A percentile compares a stretch with the other conserved stretches of the same genome.
These are phyloP conservation scores for Melangyna quadrimaculata DNA, from an alignment of 2,888 invertebrate species.

Conservation along the genomic window DNA sequence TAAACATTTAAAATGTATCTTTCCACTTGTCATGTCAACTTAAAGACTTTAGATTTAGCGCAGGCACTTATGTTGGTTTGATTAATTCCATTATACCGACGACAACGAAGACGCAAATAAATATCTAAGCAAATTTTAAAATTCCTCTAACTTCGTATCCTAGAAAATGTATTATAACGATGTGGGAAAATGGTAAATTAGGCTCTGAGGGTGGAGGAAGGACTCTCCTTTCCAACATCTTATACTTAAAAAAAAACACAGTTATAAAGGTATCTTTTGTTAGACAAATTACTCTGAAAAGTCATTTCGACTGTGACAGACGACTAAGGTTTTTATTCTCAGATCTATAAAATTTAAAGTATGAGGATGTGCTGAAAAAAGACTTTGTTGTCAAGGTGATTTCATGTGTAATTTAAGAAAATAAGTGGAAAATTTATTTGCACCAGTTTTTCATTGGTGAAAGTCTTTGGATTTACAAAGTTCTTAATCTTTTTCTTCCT, in stretches of 20 bases:
- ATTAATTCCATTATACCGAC: neutral
- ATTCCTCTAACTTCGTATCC: neutral
- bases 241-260: neutral
- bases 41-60: neutral
- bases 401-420: neutral
- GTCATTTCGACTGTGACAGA: neutral
- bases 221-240: neutral
- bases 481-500: neutral
- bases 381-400: neutral
- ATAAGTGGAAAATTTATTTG: neutral
- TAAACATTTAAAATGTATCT: neutral
- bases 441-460: neutral
- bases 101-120: neutral
- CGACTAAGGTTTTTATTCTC: neutral
- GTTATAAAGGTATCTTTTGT: too few species aligned
- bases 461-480: neutral
- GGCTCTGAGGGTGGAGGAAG: neutral
- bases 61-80: neutral
- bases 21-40: slow-evolving; percentile 6
- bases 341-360: neutral
- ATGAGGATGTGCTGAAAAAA: neutral
- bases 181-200: neutral
- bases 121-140: neutral
- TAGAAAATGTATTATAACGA: neutral
- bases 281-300: neutral